These are phyloP conservation scores for Sarotherodon lohbergeri DNA, from an alignment of 2,113 vertebrate genomes.

Conservation along the genomic window DNA sequence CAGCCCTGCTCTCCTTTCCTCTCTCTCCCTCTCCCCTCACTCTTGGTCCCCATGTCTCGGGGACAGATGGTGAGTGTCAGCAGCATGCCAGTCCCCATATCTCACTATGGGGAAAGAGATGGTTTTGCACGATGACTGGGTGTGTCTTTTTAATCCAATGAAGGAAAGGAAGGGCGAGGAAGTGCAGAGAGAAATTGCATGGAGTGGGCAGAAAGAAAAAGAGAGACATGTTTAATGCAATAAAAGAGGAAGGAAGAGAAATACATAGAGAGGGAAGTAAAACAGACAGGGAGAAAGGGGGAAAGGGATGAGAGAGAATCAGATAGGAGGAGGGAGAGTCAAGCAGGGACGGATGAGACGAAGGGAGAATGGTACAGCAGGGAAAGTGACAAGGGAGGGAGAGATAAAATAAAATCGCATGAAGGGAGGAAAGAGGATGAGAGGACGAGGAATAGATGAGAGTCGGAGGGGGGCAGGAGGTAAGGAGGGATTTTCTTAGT, in stretches of 20 bases:
- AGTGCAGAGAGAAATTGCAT: not conserved
- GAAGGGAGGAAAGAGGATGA: not conserved
- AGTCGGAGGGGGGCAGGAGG: not conserved
- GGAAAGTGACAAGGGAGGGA: not conserved
- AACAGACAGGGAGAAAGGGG: not conserved
- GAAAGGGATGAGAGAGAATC: conserved; percentile 5
- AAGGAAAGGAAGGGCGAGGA: not conserved
- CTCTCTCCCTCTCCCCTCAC: not conserved
- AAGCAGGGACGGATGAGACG: not conserved
- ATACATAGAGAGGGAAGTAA: not conserved
- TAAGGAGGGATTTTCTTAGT: conserved; percentile 33
- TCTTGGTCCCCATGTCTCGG: conserved; percentile 5
- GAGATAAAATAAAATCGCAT: not conserved
- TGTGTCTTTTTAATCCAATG: conserved; percentile 35
- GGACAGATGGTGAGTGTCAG: conserved; percentile 52
- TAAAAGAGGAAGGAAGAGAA: not conserved
- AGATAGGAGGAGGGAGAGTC: not conserved
- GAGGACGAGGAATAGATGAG: not conserved
- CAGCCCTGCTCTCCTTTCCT: not conserved
- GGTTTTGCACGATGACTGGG: conserved; percentile 2
- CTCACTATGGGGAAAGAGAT: conserved; percentile 21
- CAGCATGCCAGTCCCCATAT: conserved; percentile 38
- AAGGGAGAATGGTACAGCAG: not conserved
- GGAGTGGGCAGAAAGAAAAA: not conserved
- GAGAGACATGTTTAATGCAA: not conserved